phyloP scores from a whole-genome alignment of 2,113 vertebrate species.

The Okapia johnstoni region DNA sequence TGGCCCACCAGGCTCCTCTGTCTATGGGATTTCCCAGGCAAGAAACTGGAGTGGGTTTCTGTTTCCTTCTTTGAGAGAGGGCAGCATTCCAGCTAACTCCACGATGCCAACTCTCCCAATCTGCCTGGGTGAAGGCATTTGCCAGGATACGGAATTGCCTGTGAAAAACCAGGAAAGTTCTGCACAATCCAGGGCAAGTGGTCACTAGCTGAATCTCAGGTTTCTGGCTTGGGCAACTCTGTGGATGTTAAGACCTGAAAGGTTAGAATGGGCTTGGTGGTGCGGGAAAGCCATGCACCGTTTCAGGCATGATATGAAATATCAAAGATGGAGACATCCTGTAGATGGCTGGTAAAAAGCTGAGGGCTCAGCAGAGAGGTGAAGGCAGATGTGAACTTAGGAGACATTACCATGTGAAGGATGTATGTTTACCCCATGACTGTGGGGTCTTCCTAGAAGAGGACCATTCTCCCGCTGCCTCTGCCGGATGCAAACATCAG shows the following conservation, averaged over 20 bases:
- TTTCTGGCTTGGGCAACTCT: not conserved
- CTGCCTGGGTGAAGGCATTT: not conserved
- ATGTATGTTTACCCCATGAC: not conserved
- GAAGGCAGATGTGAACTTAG: not conserved
- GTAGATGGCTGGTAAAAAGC: not conserved
- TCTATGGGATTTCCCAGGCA: not conserved
- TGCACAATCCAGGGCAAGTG: not conserved
- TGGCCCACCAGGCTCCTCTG: not conserved
- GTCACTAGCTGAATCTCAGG: not conserved
- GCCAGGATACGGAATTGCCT: not conserved
- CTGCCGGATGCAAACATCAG: not conserved
- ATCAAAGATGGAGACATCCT: not conserved
- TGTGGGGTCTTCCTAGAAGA: not conserved
- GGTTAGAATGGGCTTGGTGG: accelerated
- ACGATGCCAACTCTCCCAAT: not conserved
- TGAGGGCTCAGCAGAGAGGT: not conserved
- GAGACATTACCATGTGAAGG: not conserved
- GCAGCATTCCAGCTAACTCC: not conserved
- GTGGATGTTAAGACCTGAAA: not conserved
- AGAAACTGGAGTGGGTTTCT: not conserved
- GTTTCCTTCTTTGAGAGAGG: not conserved
- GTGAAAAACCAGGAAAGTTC: not conserved
- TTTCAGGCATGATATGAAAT: not conserved
- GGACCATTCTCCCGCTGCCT: not conserved
- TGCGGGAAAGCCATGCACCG: accelerated